Conservation (phyloP, 2,113 vertebrate species). For the Cardinalis cardinalis region DNA sequence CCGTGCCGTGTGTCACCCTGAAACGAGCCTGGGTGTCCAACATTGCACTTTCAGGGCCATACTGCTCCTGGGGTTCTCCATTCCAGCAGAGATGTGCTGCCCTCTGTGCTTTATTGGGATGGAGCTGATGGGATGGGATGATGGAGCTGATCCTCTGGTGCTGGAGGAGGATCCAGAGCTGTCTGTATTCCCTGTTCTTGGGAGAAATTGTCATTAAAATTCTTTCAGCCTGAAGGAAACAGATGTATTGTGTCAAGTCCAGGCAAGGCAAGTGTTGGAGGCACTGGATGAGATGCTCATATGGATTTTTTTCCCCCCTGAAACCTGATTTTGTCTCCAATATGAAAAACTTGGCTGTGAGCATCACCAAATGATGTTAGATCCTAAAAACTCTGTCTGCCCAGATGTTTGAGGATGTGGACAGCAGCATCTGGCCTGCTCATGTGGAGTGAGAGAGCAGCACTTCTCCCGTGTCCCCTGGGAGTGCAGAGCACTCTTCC, state of each 20-base stretch:
- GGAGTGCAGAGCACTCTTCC: neutral
- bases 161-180: neutral
- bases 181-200: neutral
- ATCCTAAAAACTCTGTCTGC: neutral
- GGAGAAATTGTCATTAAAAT: neutral
- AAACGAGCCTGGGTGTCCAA: fast-evolving
- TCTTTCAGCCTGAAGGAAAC: neutral
- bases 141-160: neutral
- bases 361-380: neutral
- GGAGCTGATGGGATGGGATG: neutral
- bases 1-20: fast-evolving
- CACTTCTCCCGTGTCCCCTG: fast-evolving
- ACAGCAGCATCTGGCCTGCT: neutral
- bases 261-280: neutral
- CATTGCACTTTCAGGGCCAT: fast-evolving
- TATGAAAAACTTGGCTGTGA: neutral
- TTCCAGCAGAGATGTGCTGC: neutral
- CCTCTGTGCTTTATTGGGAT: neutral
- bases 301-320: fast-evolving
- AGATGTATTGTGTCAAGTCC: neutral
- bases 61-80: neutral
- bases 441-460: neutral
- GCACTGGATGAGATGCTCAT: neutral
- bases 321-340: neutral
- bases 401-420: neutral